Evolutionary conservation across 2,797 vertebrate genomes (phyloP), one percentile per base, ranked within the genome.

Genomic region (Helicolenus hilgendorfi): DNA sequence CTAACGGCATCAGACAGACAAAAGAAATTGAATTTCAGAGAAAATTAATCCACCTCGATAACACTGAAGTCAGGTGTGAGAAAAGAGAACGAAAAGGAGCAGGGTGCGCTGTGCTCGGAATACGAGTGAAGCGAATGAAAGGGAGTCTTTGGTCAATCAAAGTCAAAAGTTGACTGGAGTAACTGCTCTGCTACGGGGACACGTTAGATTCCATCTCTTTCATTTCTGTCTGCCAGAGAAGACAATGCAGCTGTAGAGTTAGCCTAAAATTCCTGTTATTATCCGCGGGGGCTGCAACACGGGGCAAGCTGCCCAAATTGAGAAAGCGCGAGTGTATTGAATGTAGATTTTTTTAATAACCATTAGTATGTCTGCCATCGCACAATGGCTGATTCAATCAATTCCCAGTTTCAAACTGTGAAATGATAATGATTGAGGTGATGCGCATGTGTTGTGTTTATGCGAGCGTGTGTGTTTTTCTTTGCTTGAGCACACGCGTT

Each of bases 341-440:
- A 91, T 91, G 68, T 89, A 84, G 80, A 92, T 83, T 92, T 90
- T 83, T 90, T 88, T 89, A 90, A 92, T 85, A 84, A 87, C 18
- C 74, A 92, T 90, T 84, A 83, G 81, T 77, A 85, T 87, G 72
- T 89, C 80, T 88, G 64, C 36, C 45, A 45, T 75, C 49, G 7
- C 71, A 77, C 60, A 80, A 83, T 70, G 24, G 59, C 77, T 76
- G 79, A 91, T 93, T 90, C 60, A 88, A 84, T 88, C 82, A 59
- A 60, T 70, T 73, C 63, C 27, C 45, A 36, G 45, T 84, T 70
- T 68, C n/a, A 77, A 89, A 65, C 73, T 87, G 73, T 77, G 75
- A 84, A 91, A 86, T 74, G 81, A 77, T 92, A 72, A 87, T 81
- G 73, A 93, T 82, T 67, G 67, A 73, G 83, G 62, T 75, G 80